phyloP scores from a whole-genome alignment of 1,140 invertebrate species.

The Linepithema humile region DNA sequence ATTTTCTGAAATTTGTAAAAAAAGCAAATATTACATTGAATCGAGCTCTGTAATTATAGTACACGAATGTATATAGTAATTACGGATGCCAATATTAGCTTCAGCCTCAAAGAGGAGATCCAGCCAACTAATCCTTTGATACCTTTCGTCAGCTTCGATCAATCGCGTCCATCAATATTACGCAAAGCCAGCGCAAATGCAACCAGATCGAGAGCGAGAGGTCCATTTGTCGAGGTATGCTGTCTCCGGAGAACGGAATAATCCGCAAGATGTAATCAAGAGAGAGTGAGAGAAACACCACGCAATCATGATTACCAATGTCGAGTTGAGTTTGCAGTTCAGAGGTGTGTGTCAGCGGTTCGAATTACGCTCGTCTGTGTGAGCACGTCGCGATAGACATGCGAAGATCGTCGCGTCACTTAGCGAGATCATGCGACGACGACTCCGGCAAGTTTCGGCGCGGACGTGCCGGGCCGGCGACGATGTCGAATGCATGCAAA shows the following conservation, averaged over 20 bases:
- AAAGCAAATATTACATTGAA: background rate
- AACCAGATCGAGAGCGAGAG: conserved; percentile 1
- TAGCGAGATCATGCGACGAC: conserved; percentile 49
- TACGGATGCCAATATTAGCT: background rate
- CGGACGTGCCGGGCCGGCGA: conserved; percentile 11
- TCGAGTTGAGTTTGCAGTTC: conserved; percentile 46
- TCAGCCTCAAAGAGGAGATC: background rate
- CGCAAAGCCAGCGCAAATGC: background rate
- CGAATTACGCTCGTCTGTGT: conserved; percentile 40
- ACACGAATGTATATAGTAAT: background rate
- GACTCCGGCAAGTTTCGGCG: conserved; percentile 30
- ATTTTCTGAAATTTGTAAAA: background rate
- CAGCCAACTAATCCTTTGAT: background rate
- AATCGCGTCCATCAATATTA: background rate
- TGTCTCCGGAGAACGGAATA: conserved; percentile 31
- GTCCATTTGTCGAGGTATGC: conserved; percentile 30
- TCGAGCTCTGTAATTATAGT: background rate
- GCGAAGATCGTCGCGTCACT: conserved; percentile 50
- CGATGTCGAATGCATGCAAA: conserved; percentile 49
- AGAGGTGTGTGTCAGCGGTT: background rate
- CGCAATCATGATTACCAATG: conserved; percentile 38
- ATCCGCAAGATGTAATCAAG: conserved; percentile 21
- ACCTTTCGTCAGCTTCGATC: conserved; percentile 19
- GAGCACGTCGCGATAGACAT: conserved; percentile 29
- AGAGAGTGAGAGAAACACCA: background rate